These are phyloP conservation scores for Pipistrellus pygmaeus DNA, from an alignment of 2,797 vertebrate genomes.

Conservation along the genomic window DNA sequence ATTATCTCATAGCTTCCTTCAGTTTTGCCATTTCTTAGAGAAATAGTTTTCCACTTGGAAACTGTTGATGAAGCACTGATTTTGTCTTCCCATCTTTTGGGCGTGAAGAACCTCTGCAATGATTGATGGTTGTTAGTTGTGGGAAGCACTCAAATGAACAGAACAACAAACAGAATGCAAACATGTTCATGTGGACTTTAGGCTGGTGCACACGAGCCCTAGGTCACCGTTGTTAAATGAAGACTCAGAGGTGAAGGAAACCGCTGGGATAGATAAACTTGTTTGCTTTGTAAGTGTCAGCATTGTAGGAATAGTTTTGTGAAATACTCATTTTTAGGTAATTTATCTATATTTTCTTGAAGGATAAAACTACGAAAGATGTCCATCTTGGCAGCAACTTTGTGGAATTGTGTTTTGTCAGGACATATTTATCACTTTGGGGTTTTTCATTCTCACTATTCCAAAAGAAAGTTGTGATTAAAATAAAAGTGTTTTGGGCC, in stretches of 20 bases:
- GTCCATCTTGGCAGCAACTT: slow-evolving; percentile 9
- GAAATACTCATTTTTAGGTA: background rate
- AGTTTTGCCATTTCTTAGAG: slow-evolving; percentile 10
- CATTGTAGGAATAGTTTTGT: slow-evolving; percentile 36
- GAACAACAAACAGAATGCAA: slow-evolving; percentile 14
- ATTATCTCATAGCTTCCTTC: background rate
- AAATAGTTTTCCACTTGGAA: slow-evolving; percentile 51
- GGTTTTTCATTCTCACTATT: slow-evolving; percentile 49
- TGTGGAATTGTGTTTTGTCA: slow-evolving; percentile 23
- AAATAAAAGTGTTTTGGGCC: background rate
- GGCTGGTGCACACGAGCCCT: background rate
- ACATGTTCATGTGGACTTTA: background rate
- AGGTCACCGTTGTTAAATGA: background rate
- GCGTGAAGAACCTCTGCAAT: background rate
- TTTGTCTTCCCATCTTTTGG: slow-evolving; percentile 25
- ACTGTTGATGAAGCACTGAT: slow-evolving; percentile 16
- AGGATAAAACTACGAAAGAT: slow-evolving; percentile 26
- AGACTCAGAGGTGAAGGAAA: background rate
- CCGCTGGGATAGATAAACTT: background rate
- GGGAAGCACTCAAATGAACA: background rate
- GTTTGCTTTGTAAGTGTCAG: slow-evolving; percentile 40
- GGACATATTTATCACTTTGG: slow-evolving; percentile 5
- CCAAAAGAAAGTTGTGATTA: slow-evolving; percentile 16
- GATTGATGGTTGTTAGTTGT: slow-evolving; percentile 48
- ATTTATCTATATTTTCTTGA: slow-evolving; percentile 33